Percentiles rank a stretch among this genome's conserved stretches.
Evolutionary conservation across 1,140 invertebrate species (phyloP).

Genomic region (Diachasma alloeum): DNA sequence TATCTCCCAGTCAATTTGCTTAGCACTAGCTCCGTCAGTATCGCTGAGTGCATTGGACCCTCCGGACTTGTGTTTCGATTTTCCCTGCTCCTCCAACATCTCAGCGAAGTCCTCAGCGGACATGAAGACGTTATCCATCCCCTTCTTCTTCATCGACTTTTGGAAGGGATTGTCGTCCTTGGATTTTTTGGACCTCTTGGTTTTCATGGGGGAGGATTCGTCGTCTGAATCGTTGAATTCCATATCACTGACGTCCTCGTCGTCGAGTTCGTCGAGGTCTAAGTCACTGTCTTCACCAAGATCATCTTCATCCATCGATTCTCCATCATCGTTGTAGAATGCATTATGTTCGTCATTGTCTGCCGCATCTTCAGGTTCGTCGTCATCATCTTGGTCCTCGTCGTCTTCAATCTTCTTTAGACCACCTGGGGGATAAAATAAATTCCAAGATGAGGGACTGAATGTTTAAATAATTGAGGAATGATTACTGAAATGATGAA

Average conservation of each 20-base stretch:
- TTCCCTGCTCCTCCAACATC: conserved; percentile 73
- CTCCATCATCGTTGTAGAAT: conserved; percentile 45
- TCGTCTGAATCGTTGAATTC: conserved; percentile 38
- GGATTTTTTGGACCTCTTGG: conserved; percentile 14
- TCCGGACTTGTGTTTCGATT: conserved; percentile 68
- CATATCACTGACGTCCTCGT: conserved; percentile 43
- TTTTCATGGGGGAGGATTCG: conserved; percentile 10
- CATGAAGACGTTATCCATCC: conserved; percentile 66
- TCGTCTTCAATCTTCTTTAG: conserved; percentile 49
- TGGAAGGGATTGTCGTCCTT: conserved; percentile 16
- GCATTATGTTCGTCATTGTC: conserved; percentile 52
- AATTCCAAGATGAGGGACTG: conserved; percentile 2
- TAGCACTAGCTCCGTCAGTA: conserved; percentile 71
- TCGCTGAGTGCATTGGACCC: conserved; percentile 71
- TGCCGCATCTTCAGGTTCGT: conserved; percentile 40
- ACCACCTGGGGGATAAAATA: conserved; percentile 51
- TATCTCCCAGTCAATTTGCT: conserved; percentile 75
- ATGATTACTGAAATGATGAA: background rate
- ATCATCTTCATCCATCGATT: conserved; percentile 32
- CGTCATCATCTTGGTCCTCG: conserved; percentile 52
- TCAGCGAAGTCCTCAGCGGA: conserved; percentile 79
- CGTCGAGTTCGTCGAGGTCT: conserved; percentile 35
- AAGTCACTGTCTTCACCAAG: conserved; percentile 42
- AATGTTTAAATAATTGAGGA: background rate
- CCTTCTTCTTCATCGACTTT: conserved; percentile 21